Percentiles rank a stretch among this genome's conserved stretches.
Conservation (phyloP, 2,797 vertebrate species). For the Smutsia gigantea region DNA sequence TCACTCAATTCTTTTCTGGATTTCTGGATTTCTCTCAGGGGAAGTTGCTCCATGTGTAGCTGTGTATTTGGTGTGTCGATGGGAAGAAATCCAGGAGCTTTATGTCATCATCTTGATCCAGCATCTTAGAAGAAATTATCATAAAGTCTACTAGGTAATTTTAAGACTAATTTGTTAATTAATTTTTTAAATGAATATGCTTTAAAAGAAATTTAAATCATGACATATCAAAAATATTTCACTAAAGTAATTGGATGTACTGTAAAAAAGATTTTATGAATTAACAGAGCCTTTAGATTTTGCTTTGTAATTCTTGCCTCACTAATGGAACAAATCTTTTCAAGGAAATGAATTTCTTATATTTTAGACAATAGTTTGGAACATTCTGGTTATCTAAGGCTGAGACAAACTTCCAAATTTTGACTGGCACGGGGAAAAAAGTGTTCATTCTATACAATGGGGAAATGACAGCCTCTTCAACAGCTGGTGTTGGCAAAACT, state of each 20-base stretch:
- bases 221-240: constrained; percentile 33
- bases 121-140: neutral
- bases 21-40: neutral
- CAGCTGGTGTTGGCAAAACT: too few relatives aligned
- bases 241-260: constrained; percentile 28
- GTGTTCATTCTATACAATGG: neutral
- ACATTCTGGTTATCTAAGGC: neutral
- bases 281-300: constrained; percentile 14
- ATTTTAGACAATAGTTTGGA: neutral
- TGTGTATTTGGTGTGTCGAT: neutral
- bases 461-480: too few relatives aligned
- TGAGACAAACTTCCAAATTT: neutral
- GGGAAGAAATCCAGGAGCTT: neutral
- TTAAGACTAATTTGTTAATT: constrained; percentile 32
- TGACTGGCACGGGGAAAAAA: neutral
- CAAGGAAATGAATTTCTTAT: neutral
- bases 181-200: neutral
- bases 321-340: constrained; percentile 29
- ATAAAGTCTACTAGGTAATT: neutral
- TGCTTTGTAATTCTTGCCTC: constrained; percentile 39
- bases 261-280: constrained; percentile 67
- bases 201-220: constrained; percentile 56
- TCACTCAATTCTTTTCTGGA: neutral
- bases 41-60: neutral
- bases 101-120: neutral